These are phyloP conservation scores for Caenorhabditis panamensis DNA, from an alignment of 2,888 invertebrate genomes.

Conservation along the genomic window DNA sequence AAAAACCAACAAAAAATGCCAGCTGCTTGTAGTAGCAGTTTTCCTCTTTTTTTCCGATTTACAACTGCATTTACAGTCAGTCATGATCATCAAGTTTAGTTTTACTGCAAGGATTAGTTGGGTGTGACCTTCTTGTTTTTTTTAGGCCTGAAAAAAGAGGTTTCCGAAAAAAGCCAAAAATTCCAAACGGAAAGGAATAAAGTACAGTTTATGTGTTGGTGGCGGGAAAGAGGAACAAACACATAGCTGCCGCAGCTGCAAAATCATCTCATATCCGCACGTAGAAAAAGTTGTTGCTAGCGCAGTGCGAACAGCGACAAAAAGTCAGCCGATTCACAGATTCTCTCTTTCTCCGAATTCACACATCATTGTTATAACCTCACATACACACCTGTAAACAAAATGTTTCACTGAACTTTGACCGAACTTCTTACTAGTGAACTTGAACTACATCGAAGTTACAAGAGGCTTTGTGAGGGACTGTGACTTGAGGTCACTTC, in stretches of 20 bases:
- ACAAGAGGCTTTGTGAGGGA: too few relatives aligned
- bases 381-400: neutral
- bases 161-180: neutral
- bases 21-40: too few relatives aligned
- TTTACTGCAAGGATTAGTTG: slow-evolving; percentile 44
- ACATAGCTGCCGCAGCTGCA: slow-evolving; percentile 20
- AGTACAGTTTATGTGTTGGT: slow-evolving; percentile 5
- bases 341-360: neutral
- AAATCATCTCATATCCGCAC: slow-evolving; percentile 41
- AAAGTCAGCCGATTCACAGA: neutral
- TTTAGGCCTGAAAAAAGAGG: slow-evolving; percentile 6
- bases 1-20: neutral
- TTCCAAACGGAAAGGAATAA: neutral
- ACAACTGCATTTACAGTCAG: slow-evolving; percentile 46
- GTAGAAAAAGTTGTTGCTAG: slow-evolving; percentile 13
- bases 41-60: slow-evolving; percentile 12
- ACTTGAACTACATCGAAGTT: slow-evolving; percentile 5
- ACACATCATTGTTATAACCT: neutral
- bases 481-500: slow-evolving; percentile 6
- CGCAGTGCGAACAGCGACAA: neutral
- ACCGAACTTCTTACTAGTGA: too few relatives aligned
- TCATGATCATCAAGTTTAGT: slow-evolving; percentile 41
- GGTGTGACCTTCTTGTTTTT: slow-evolving; percentile 51
- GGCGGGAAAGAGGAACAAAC: slow-evolving; percentile 4
- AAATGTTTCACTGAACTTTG: too few relatives aligned